A percentile compares a stretch with the other conserved stretches of the same genome.
phyloP scores from a whole-genome alignment of 2,113 vertebrate genomes.

The Butorides virescens region DNA sequence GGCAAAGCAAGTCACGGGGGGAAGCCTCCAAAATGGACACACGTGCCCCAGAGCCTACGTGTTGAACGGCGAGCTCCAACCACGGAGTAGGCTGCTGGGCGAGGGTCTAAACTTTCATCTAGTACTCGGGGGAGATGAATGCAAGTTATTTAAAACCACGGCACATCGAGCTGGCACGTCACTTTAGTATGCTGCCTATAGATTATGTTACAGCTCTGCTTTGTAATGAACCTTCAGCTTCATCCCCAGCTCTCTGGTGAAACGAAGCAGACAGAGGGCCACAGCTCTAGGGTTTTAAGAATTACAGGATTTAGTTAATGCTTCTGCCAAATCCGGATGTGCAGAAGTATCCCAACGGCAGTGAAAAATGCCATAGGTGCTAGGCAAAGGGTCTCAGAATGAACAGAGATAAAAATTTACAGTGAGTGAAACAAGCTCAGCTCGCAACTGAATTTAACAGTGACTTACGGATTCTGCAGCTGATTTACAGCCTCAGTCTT shows the following conservation, averaged over 20 bases:
- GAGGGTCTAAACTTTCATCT: slow-evolving; percentile 41
- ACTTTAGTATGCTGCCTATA: slow-evolving; percentile 3
- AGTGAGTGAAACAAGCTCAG: background rate
- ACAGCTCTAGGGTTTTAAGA: background rate
- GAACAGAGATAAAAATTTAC: background rate
- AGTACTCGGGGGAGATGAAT: background rate
- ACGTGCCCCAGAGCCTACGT: background rate
- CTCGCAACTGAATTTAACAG: background rate
- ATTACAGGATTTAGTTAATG: background rate
- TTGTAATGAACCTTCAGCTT: slow-evolving; percentile 15
- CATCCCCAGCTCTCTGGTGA: background rate
- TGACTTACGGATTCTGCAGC: background rate
- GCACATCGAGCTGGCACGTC: slow-evolving; percentile 28
- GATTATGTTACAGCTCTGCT: slow-evolving; percentile 56
- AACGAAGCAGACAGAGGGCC: background rate
- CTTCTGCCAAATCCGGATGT: background rate
- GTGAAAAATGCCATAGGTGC: background rate
- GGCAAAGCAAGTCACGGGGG: background rate
- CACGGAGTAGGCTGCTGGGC: background rate
- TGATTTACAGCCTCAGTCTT: background rate
- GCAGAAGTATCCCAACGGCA: background rate
- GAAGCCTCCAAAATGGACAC: background rate
- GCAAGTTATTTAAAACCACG: slow-evolving; percentile 60
- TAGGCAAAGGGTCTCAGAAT: background rate
- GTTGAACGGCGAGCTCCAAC: background rate